A percentile compares a stretch with the other conserved stretches of the same genome.
Evolutionary conservation across 2,888 invertebrate species (phyloP).

Genomic region (Drosophila cognata): DNA sequence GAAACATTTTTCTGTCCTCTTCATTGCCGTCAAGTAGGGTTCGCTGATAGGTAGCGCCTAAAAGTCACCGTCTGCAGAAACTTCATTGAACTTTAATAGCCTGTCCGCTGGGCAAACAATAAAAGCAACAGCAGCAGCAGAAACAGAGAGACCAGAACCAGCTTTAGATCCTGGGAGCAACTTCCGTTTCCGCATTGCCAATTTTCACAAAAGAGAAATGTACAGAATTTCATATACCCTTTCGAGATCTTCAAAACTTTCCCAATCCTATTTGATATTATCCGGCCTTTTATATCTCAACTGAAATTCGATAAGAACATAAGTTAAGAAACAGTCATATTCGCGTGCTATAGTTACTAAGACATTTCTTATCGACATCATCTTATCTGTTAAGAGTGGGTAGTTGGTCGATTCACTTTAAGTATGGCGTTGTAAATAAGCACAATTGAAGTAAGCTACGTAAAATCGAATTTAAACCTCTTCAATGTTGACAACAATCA

Average conservation of each 20-base stretch:
- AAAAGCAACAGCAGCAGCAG: conserved; percentile 7
- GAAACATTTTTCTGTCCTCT: conserved; percentile 72
- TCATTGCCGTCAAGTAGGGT: conserved; percentile 58
- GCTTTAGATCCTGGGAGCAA: conserved; percentile 32
- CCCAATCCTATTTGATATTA: not conserved
- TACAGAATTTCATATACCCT: not conserved
- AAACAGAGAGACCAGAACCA: conserved; percentile 8
- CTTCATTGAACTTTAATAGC: conserved; percentile 77
- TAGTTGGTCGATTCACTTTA: not conserved
- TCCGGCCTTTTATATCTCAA: not conserved
- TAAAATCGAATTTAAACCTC: conserved; percentile 62
- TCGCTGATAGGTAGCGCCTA: conserved; percentile 34
- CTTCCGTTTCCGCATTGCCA: conserved; percentile 36
- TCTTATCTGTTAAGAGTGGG: conserved; percentile 24
- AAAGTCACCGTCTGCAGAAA: conserved; percentile 61
- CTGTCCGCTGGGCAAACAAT: conserved; percentile 45
- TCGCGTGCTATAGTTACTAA: conserved; percentile 13
- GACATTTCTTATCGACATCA: conserved; percentile 24
- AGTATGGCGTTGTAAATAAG: conserved; percentile 9
- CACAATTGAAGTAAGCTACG: conserved; percentile 32
- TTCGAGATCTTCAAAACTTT: not conserved
- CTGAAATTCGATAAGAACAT: not conserved
- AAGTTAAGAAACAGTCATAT: conserved; percentile 4
- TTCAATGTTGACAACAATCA: conserved; percentile 46
- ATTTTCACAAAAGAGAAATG: not conserved